A percentile compares a stretch with the other conserved stretches of the same genome.
phyloP scores from a whole-genome alignment of 2,888 invertebrate genomes.

The Dione juno region DNA sequence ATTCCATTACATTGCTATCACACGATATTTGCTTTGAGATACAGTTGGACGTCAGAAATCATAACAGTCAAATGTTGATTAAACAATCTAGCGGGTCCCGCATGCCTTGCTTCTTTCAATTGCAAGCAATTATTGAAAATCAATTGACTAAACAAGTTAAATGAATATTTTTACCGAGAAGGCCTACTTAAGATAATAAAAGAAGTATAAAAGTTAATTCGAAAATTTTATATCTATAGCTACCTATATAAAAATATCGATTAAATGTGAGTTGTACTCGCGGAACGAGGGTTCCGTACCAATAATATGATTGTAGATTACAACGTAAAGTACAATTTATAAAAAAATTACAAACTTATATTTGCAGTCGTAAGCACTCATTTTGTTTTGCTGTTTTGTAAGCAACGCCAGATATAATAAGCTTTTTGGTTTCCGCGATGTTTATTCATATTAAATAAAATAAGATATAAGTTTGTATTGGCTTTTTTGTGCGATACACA shows the following conservation, averaged over 20 bases:
- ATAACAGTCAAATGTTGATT: conserved; percentile 70
- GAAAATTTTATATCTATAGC: too few species aligned
- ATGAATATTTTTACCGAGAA: conserved; percentile 55
- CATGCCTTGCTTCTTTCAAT: conserved; percentile 75
- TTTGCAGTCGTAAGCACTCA: too few species aligned
- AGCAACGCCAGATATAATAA: too few species aligned
- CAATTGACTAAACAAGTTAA: conserved; percentile 71
- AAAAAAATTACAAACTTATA: too few species aligned
- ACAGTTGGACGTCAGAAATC: conserved; percentile 60
- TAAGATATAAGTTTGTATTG: too few species aligned
- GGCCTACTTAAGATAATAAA: background rate
- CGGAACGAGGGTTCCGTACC: too few species aligned
- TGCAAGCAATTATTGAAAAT: conserved; percentile 81
- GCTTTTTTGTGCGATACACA: too few species aligned
- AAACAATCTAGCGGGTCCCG: conserved; percentile 76
- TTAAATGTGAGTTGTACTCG: background rate
- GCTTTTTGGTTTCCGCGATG: too few species aligned
- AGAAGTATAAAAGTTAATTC: background rate
- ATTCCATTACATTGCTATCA: background rate
- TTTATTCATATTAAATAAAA: too few species aligned
- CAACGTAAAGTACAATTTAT: too few species aligned
- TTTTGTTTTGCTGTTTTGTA: too few species aligned
- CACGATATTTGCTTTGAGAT: conserved; percentile 51
- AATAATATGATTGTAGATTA: too few species aligned
- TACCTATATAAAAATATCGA: background rate